Percentiles rank a stretch among this genome's conserved stretches.
Conservation (phyloP, 2,797 vertebrate genomes). For the Amazonetta brasiliensis region DNA sequence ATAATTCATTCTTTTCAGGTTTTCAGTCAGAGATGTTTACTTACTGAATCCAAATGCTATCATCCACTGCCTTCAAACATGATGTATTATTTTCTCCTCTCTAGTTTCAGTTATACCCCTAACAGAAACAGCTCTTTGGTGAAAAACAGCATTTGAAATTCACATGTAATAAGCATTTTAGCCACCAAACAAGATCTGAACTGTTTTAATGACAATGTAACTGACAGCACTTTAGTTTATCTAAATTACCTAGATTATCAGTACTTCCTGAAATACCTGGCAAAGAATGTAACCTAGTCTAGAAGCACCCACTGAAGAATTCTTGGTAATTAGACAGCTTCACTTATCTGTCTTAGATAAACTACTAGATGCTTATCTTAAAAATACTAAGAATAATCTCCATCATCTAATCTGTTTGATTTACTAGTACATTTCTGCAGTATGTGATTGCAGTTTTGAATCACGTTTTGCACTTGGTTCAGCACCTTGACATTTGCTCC, state of each 20-base stretch:
- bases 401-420: not conserved
- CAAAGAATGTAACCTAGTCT: not conserved
- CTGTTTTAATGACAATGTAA: no score
- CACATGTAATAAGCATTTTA: not conserved
- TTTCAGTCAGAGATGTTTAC: not conserved
- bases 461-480: not conserved
- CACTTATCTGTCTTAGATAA: not conserved
- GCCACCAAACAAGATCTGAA: no score
- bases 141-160: not conserved
- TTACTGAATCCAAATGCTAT: not conserved
- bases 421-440: not conserved
- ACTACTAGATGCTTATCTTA: not conserved
- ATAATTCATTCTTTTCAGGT: not conserved
- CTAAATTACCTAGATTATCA: not conserved
- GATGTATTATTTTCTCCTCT: not conserved
- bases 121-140: not conserved
- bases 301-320: not conserved
- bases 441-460: not conserved
- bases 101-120: not conserved
- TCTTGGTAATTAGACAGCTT: not conserved
- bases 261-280: not conserved
- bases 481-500: not conserved
- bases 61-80: not conserved
- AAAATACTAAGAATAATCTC: not conserved
- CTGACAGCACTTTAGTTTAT: not conserved